Percentiles rank a stretch among this genome's conserved stretches.
phyloP scores from a whole-genome alignment of 2,113 vertebrate genomes.

The Oryzias woworae region DNA sequence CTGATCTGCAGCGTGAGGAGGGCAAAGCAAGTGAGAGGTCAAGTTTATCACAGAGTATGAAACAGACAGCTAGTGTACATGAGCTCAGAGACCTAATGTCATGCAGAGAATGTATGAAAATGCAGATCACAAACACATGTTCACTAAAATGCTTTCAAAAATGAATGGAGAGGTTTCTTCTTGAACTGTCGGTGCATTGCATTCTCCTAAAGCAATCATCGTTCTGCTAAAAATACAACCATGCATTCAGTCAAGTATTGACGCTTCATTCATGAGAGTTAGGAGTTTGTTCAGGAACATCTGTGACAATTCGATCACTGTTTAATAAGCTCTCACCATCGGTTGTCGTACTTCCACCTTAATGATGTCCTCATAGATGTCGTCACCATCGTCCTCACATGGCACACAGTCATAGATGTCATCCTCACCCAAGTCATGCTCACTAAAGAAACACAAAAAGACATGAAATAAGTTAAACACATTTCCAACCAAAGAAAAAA shows the following conservation, averaged over 20 bases:
- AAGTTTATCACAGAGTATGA: conserved; percentile 20
- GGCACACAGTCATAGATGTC: conserved; percentile 98
- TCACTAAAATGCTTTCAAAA: not conserved
- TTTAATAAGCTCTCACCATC: conserved; percentile 83
- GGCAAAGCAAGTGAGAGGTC: conserved; percentile 72
- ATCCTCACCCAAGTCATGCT: conserved; percentile 93
- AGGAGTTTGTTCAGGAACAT: not conserved
- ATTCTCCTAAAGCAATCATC: not conserved
- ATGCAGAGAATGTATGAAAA: conserved; percentile 19
- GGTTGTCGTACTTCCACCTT: conserved; percentile 97
- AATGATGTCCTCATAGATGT: conserved; percentile 99
- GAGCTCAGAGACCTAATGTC: conserved; percentile 1
- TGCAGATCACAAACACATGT: conserved; percentile 10
- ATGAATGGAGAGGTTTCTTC: conserved; percentile 12
- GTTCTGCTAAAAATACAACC: not conserved
- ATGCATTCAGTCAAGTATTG: not conserved
- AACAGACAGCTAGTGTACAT: conserved; percentile 5
- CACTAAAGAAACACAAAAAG: conserved; percentile 70
- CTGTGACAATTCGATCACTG: not conserved
- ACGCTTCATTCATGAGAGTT: not conserved
- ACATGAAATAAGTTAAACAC: not conserved
- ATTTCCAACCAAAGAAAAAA: conserved; percentile 3
- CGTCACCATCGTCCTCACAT: conserved; percentile 93
- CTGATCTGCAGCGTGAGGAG: conserved; percentile 90
- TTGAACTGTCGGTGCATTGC: not conserved